phyloP scores from a whole-genome alignment of 2,888 invertebrate species.

The Lottia scabra region DNA sequence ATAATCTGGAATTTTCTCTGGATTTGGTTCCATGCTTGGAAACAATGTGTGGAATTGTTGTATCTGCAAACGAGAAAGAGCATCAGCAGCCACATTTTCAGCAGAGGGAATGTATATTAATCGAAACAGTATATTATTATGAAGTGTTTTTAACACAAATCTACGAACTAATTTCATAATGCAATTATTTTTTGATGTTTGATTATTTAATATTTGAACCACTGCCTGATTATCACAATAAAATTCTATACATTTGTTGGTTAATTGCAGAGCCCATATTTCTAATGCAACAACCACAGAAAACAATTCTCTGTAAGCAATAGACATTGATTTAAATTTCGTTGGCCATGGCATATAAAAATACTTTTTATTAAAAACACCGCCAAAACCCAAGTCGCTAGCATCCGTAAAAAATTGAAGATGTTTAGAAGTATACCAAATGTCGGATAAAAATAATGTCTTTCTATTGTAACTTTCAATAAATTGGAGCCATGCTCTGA shows the following conservation, averaged over 20 bases:
- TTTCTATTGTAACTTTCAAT: not conserved
- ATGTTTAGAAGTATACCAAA: slow-evolving; percentile 6
- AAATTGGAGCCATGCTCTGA: slow-evolving; percentile 9
- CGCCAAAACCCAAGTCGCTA: slow-evolving; percentile 10
- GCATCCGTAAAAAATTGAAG: slow-evolving; percentile 17
- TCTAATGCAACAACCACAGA: not conserved
- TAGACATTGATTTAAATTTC: too few species aligned
- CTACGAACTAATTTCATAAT: slow-evolving; percentile 17
- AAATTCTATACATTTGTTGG: not conserved
- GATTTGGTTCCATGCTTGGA: not conserved
- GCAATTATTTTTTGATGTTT: slow-evolving; percentile 5
- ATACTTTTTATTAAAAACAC: slow-evolving; percentile 6
- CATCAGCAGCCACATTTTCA: not conserved
- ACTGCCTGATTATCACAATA: slow-evolving; percentile 15
- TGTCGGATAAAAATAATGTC: not conserved
- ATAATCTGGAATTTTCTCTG: too few species aligned
- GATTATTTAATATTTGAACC: slow-evolving; percentile 14
- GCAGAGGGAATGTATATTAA: not conserved
- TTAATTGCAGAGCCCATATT: not conserved
- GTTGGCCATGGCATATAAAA: slow-evolving; percentile 13
- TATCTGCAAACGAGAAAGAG: slow-evolving; percentile 12
- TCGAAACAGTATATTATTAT: slow-evolving; percentile 6
- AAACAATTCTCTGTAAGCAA: too few species aligned
- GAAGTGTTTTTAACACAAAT: not conserved
- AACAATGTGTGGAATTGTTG: not conserved